Conservation (phyloP, 2,888 invertebrate genomes). For the Tribolium freemani region DNA sequence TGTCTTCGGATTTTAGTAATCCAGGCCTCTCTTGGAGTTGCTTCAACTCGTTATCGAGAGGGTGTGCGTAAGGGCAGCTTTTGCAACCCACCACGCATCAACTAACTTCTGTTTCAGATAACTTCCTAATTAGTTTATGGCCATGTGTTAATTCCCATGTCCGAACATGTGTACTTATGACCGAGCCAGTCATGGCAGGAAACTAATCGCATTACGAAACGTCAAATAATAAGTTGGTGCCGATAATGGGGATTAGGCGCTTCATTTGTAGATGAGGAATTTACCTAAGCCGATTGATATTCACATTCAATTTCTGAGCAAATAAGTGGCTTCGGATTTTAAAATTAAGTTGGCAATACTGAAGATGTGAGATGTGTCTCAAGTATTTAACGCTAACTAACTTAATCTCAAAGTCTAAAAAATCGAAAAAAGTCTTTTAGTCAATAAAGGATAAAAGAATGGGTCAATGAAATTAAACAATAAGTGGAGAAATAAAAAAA, state of each 20-base stretch:
- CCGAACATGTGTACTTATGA: slow-evolving; percentile 42
- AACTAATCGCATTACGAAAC: slow-evolving; percentile 38
- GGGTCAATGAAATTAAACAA: too few relatives aligned
- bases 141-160: slow-evolving; percentile 60
- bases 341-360: neutral
- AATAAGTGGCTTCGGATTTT: too few relatives aligned
- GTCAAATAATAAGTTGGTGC: slow-evolving; percentile 30
- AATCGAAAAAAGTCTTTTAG: too few relatives aligned
- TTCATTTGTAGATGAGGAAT: slow-evolving; percentile 5
- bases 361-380: neutral
- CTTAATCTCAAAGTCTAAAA: too few relatives aligned
- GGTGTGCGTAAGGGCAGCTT: slow-evolving; percentile 26
- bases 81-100: slow-evolving; percentile 48
- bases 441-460: too few relatives aligned
- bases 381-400: too few relatives aligned
- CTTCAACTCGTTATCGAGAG: slow-evolving; percentile 38
- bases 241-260: slow-evolving; percentile 31
- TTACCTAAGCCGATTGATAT: neutral
- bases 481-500: too few relatives aligned
- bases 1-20: slow-evolving; percentile 29
- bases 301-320: neutral
- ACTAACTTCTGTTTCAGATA: slow-evolving; percentile 59
- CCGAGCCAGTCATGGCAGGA: slow-evolving; percentile 32
- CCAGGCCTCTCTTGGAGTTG: slow-evolving; percentile 18
- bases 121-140: slow-evolving; percentile 63